Evolutionary conservation across 1,140 invertebrate species (phyloP).

Genomic region (Schlechtendalia chinensis): DNA sequence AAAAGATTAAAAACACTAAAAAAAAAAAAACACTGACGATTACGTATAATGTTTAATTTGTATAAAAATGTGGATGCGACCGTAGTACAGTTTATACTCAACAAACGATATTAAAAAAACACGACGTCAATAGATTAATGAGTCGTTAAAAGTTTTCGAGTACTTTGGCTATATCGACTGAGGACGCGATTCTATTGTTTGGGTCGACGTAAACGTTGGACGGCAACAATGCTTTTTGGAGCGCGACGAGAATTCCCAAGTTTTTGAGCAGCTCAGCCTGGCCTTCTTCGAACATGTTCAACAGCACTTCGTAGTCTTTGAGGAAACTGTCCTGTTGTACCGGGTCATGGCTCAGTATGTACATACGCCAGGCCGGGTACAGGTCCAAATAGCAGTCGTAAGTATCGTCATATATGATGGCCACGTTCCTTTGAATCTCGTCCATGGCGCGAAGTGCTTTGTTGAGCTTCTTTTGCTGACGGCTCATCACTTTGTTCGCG

Average conservation of each 20-base stretch:
- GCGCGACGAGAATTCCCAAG: background rate
- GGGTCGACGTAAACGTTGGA: background rate
- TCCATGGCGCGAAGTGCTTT: background rate
- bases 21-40: no score
- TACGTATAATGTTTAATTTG: no score
- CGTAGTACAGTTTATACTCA: no score
- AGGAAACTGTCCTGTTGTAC: background rate
- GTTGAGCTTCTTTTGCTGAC: background rate
- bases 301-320: background rate
- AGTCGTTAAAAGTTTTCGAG: background rate
- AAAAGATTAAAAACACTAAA: no score
- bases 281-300: background rate
- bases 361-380: slow-evolving; percentile 19
- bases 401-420: background rate
- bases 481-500: no score
- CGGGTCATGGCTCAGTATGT: background rate
- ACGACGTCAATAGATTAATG: no score
- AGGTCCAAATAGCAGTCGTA: background rate
- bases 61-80: no score
- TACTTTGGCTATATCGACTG: background rate
- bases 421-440: background rate
- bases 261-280: background rate
- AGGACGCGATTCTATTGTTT: background rate
- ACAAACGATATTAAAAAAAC: no score
- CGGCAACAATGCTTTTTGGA: background rate